Conservation (phyloP, 2,888 invertebrate species). For the Vanessa cardui region DNA sequence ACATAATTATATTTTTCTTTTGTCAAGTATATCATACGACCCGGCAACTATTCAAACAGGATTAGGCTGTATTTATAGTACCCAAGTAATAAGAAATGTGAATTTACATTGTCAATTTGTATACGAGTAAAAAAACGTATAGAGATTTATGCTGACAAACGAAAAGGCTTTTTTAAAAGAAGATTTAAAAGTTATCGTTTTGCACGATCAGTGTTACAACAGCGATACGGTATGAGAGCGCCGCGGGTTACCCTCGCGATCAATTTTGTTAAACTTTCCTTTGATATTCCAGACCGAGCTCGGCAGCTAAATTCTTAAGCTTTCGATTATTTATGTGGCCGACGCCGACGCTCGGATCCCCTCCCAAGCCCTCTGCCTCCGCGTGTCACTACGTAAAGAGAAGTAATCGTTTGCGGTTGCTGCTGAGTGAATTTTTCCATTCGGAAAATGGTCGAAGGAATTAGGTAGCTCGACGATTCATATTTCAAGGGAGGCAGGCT, state of each 20-base stretch:
- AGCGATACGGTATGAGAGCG: constrained; percentile 27
- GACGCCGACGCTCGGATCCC: constrained; percentile 50
- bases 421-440: constrained; percentile 76
- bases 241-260: constrained; percentile 47
- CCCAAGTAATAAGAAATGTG: too few relatives aligned
- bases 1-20: too few relatives aligned
- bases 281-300: constrained; percentile 54
- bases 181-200: constrained; percentile 20
- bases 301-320: constrained; percentile 68
- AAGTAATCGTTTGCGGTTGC: constrained; percentile 74
- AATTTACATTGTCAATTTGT: not conserved
- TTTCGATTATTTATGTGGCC: constrained; percentile 76
- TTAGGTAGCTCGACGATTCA: constrained; percentile 67
- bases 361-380: constrained; percentile 47
- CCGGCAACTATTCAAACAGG: too few relatives aligned
- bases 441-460: constrained; percentile 72
- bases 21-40: too few relatives aligned
- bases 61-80: too few relatives aligned
- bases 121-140: not conserved
- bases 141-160: constrained; percentile 1
- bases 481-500: constrained; percentile 62
- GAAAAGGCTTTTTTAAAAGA: constrained; percentile 8
- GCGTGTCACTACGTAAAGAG: constrained; percentile 61
- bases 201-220: constrained; percentile 17
- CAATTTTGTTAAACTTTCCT: constrained; percentile 64